Evolutionary conservation across 2,888 invertebrate species (phyloP).

Genomic region (Agonum fuliginosum): DNA sequence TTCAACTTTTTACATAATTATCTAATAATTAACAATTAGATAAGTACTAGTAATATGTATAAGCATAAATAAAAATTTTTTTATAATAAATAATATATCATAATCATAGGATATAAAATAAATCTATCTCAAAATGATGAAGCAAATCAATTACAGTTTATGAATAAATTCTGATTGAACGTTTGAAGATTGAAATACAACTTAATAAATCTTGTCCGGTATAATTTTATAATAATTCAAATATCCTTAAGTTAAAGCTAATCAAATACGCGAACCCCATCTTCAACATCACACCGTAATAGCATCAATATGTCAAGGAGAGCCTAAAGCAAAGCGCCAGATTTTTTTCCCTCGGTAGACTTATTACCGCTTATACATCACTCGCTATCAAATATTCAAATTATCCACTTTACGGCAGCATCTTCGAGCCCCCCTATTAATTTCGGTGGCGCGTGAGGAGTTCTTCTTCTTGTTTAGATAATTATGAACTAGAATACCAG

Average conservation of each 20-base stretch:
- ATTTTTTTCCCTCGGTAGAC: slow-evolving; percentile 26
- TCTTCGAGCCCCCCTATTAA: slow-evolving; percentile 25
- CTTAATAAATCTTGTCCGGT: slow-evolving; percentile 8
- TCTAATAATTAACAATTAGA: no score
- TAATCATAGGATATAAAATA: no score
- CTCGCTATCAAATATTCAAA: slow-evolving; percentile 62
- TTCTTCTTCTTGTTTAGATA: slow-evolving; percentile 4
- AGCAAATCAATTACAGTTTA: neutral
- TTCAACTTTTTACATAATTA: no score
- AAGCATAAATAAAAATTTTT: no score
- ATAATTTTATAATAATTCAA: slow-evolving; percentile 17
- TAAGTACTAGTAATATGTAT: no score
- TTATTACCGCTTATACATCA: slow-evolving; percentile 61
- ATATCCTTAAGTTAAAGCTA: slow-evolving; percentile 15
- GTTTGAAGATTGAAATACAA: slow-evolving; percentile 1
- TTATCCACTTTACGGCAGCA: slow-evolving; percentile 47
- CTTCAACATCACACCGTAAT: slow-evolving; percentile 12
- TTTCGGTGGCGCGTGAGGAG: slow-evolving; percentile 15
- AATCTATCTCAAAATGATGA: neutral
- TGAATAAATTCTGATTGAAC: slow-evolving; percentile 9
- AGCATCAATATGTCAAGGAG: slow-evolving; percentile 21
- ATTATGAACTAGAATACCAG: slow-evolving; percentile 27
- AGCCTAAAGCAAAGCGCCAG: neutral
- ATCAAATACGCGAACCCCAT: slow-evolving; percentile 12
- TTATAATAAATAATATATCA: no score